Conservation (phyloP, 2,113 vertebrate species). For the Ramphastos sulfuratus region DNA sequence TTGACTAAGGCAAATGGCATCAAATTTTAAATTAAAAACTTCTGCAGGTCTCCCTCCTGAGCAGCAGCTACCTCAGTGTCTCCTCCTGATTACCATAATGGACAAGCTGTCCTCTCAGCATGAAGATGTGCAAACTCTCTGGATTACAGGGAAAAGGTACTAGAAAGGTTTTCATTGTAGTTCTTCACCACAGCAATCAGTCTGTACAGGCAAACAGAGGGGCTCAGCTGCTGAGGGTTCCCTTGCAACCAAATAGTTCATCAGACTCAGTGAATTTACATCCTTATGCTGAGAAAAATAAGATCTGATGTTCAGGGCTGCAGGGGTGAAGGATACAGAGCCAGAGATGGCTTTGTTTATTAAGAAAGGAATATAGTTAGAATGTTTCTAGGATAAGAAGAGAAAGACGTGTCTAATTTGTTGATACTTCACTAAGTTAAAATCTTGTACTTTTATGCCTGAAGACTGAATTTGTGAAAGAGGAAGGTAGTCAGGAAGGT, state of each 20-base stretch:
- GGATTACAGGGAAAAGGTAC: conserved; percentile 79
- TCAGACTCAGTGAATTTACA: neutral
- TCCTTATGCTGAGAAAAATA: neutral
- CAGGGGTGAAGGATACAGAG: neutral
- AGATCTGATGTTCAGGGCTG: neutral
- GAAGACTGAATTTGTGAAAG: neutral
- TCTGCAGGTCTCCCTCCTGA: conserved; percentile 78
- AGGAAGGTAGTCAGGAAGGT: neutral
- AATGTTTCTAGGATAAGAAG: neutral
- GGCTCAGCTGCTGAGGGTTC: neutral
- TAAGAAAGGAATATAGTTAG: neutral
- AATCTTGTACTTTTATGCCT: neutral
- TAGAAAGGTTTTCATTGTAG: conserved; percentile 60
- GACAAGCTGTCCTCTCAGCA: conserved; percentile 82
- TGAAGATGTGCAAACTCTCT: conserved; percentile 82
- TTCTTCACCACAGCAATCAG: neutral
- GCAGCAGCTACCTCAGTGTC: conserved; percentile 85
- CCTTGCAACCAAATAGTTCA: neutral
- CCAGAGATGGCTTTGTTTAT: neutral
- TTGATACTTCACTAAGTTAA: neutral
- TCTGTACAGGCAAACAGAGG: neutral
- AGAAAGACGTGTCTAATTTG: neutral
- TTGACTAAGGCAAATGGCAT: neutral
- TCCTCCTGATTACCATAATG: conserved; percentile 82
- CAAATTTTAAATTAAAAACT: neutral